These are phyloP conservation scores for Lymantria monacha DNA, from an alignment of 2,888 invertebrate species.

Conservation along the genomic window DNA sequence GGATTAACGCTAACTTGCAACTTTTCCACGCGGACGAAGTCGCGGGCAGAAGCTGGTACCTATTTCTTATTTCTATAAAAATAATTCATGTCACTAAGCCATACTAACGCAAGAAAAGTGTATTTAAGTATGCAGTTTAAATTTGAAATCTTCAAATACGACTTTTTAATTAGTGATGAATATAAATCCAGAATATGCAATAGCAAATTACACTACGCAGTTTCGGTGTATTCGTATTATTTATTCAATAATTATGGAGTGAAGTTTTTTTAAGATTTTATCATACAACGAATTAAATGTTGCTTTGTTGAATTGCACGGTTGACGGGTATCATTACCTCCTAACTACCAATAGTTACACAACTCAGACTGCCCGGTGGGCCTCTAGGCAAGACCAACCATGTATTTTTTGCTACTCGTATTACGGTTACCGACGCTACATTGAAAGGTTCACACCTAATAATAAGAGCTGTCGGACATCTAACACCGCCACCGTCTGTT, in stretches of 20 bases:
- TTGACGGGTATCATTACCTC: constrained; percentile 19
- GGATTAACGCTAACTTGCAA: no score
- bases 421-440: constrained; percentile 28
- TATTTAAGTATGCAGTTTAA: no score
- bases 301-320: constrained; percentile 2
- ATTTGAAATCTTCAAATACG: no score
- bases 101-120: no score
- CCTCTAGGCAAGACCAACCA: constrained; percentile 20
- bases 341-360: constrained; percentile 13
- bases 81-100: no score
- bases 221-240: not conserved
- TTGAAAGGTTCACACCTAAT: constrained; percentile 50
- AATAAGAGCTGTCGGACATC: constrained; percentile 49
- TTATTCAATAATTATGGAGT: not conserved
- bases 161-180: no score
- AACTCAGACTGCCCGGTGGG: constrained; percentile 20
- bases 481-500: constrained; percentile 56
- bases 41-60: no score
- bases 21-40: no score
- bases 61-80: no score
- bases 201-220: not conserved
- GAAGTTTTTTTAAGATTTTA: not conserved
- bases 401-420: constrained; percentile 30
- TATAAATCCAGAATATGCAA: no score
- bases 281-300: constrained; percentile 1